Evolutionary conservation across 2,113 vertebrate species (phyloP), one percentile per base, ranked within the genome.

Genomic region (Ceratotherium simum): DNA sequence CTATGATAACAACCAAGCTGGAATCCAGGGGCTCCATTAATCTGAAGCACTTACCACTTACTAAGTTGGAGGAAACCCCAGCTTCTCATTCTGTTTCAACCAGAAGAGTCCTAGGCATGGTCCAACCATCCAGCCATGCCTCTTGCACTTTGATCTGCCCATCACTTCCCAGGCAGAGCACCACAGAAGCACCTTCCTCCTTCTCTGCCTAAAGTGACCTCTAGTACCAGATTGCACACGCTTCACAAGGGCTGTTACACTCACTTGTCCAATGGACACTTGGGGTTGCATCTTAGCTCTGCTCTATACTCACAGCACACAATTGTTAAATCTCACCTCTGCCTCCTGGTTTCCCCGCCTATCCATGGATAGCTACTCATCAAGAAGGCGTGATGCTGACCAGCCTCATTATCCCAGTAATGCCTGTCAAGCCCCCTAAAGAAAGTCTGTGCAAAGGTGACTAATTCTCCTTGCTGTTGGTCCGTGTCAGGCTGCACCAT

Each of bases 401-500:
- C 27, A 67, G 27, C 56, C 54, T 94, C 36, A 3, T 81, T 33
- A 36, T 60, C 67, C 60, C 0, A 0, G 33, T 58, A 73, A 67
- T 75, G 33, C 70, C 31, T 8, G 18, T 16, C 31, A 21, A 31
- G 27, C 33, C 10, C 8, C 46, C 42, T 42, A n/a, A 33, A 16
- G 48, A 73, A 65, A n/a, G 46, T 46, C 33, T 70, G 48, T 75
- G 25, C 9, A n/a, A 25, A 25, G 31, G 39, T 70, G 23, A 88
- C 6, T 90, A 73, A 51, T 46, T 3, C 11, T 21, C 39, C 51
- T 75, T 83, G 13, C 11, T 9, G 73, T 97, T 97, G 88, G 5
- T 89, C 95, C 95, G 16, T 88, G 27, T 73, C 94, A 99, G 99
- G 90, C 93, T 99, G 94, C 99, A 99, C 98, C 99, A 99, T 64